Evolutionary conservation across 2,888 invertebrate species (phyloP).

Genomic region (Onchidella celtica): DNA sequence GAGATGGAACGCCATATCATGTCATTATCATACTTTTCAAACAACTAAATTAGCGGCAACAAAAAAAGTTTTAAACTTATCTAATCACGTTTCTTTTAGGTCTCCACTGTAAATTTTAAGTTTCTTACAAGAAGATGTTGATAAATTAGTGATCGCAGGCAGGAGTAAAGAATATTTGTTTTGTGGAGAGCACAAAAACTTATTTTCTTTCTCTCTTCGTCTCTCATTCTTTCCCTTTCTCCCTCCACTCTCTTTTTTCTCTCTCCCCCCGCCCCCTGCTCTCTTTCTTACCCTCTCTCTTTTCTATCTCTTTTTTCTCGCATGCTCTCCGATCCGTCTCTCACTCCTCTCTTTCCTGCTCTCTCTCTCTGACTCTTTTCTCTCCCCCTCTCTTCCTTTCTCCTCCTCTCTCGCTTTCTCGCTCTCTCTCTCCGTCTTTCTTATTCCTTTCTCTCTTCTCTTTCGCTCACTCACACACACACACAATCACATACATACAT

Average conservation of each 20-base stretch:
- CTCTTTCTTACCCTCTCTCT: not conserved
- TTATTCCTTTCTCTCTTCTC: constrained; percentile 11
- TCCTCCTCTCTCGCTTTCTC: not conserved
- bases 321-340: not conserved
- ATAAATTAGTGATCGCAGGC: too few relatives aligned
- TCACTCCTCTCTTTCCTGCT: not conserved
- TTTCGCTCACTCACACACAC: not conserved
- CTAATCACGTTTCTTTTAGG: too few relatives aligned
- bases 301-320: not conserved
- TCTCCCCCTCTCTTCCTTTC: not conserved
- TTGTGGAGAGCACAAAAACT: too few relatives aligned
- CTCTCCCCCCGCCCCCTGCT: not conserved
- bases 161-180: too few relatives aligned
- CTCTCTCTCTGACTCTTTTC: not conserved
- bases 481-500: too few relatives aligned
- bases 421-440: not conserved
- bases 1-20: too few relatives aligned
- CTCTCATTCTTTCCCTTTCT: constrained; percentile 5
- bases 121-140: too few relatives aligned
- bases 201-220: not conserved
- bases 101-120: too few relatives aligned
- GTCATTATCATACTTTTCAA: too few relatives aligned
- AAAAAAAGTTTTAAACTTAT: too few relatives aligned
- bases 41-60: too few relatives aligned
- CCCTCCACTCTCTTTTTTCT: not conserved